Evolutionary conservation across 2,113 vertebrate genomes (phyloP), one percentile per base, ranked within the genome.

Genomic region (Balaeniceps rex): DNA sequence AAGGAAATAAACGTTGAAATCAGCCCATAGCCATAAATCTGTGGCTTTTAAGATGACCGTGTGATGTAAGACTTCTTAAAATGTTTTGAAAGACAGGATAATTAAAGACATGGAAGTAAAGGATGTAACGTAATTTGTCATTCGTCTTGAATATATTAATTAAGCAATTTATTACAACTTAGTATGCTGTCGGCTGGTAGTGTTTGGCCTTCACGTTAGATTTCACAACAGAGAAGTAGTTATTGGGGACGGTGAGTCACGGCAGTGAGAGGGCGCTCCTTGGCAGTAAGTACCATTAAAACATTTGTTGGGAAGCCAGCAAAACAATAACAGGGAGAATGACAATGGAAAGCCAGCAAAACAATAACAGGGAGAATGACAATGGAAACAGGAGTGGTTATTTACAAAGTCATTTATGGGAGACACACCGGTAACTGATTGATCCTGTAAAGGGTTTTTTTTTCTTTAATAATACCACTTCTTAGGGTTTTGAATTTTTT

Each of bases 41-140:
- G 33, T 79, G 82, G 19, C 57, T 94, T 89, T 96, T 90, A 83
- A 93, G 75, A 65, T 81, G 29, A 63, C 51, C 6, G 1, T 55
- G 47, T 93, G 90, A 90, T 83, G 58, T 85, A 91, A 96, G 90
- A 60, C 66, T 88, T 74, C 49, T 96, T 94, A 87, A 85, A 94
- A 87, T 91, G 72, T 92, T 95, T 91, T 93, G 87, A 90, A 96
- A 94, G 81, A 85, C 54, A 65, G 40, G 44, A 61, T 95, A 96
- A 96, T 95, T 94, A 90, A 94, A 96, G 94, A 63, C 75, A 26
- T 91, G 54, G 66, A 91, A 90, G 63, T 80, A 90, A 95, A 95
- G 54, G 63, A 83, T 96, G 85, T 93, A 93, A 90, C 42, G 29
- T 88, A 95, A 97, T 91, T 97, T 95, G 82, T 96, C 82, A 77